Conservation (phyloP, 2,113 vertebrate genomes). For the Eptatretus burgeri region DNA sequence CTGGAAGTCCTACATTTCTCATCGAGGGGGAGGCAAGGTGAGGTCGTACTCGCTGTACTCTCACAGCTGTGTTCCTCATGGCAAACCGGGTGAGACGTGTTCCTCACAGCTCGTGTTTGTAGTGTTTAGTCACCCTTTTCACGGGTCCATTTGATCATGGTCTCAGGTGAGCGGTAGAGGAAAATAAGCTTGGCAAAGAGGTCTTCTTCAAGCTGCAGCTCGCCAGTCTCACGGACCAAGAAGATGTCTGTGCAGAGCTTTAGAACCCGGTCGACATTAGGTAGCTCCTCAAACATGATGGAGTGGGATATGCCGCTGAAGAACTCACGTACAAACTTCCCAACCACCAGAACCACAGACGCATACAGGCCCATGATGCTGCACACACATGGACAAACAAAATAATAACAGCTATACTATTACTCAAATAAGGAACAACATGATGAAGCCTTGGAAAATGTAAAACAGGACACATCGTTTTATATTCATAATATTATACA, state of each 20-base stretch:
- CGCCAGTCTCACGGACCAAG: slow-evolving; percentile 23
- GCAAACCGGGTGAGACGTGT: not conserved
- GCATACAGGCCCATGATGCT: slow-evolving; percentile 30
- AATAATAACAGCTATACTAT: not conserved
- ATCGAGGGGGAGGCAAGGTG: no score
- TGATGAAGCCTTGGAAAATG: not conserved
- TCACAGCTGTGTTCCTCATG: no score
- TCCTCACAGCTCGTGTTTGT: no score
- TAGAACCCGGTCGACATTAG: slow-evolving; percentile 24
- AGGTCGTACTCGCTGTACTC: no score
- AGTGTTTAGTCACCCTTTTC: slow-evolving; percentile 18
- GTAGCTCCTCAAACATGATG: slow-evolving; percentile 34
- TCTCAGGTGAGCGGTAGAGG: slow-evolving; percentile 20
- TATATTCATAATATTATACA: not conserved
- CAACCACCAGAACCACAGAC: slow-evolving; percentile 27
- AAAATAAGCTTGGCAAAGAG: slow-evolving; percentile 31
- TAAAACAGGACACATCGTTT: not conserved
- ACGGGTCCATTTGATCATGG: slow-evolving; percentile 22
- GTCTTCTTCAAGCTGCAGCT: slow-evolving; percentile 30
- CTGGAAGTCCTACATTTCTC: no score
- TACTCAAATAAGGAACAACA: no score
- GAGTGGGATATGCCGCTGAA: slow-evolving; percentile 29
- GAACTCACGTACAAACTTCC: slow-evolving; percentile 33
- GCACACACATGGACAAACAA: not conserved
- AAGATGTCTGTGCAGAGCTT: slow-evolving; percentile 27